phyloP scores from a whole-genome alignment of 2,888 invertebrate genomes.

The Synergus gifuensis region DNA sequence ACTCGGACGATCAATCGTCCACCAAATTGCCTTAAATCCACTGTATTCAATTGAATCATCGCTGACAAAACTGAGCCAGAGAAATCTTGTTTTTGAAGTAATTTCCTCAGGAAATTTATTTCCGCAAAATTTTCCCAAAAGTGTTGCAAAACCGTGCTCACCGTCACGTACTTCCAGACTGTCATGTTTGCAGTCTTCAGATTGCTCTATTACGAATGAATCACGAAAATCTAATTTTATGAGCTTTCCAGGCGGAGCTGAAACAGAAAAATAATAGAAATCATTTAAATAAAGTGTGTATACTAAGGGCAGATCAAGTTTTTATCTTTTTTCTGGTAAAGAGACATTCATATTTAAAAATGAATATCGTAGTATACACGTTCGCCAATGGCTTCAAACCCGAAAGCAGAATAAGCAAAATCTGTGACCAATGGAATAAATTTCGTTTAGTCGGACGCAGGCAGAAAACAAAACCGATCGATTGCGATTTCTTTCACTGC shows the following conservation, averaged over 20 bases:
- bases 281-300: neutral
- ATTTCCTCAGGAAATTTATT: conserved; percentile 85
- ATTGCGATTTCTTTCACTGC: conserved; percentile 33
- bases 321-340: neutral
- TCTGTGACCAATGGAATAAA: conserved; percentile 32
- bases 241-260: conserved; percentile 83
- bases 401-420: conserved; percentile 35
- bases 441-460: conserved; percentile 34
- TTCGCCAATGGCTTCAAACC: neutral
- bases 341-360: neutral
- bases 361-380: neutral
- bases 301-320: neutral
- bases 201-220: conserved; percentile 85
- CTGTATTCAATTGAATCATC: conserved; percentile 89
- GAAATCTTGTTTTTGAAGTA: conserved; percentile 85
- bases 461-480: conserved; percentile 35
- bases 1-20: conserved; percentile 81
- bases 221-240: conserved; percentile 90
- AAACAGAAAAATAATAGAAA: conserved; percentile 59
- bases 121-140: conserved; percentile 86
- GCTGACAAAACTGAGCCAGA: conserved; percentile 88
- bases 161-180: conserved; percentile 91
- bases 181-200: conserved; percentile 87
- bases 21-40: conserved; percentile 89
- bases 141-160: conserved; percentile 85